phyloP scores from a whole-genome alignment of 2,888 invertebrate genomes.

The Sclerodermus sp. region DNA sequence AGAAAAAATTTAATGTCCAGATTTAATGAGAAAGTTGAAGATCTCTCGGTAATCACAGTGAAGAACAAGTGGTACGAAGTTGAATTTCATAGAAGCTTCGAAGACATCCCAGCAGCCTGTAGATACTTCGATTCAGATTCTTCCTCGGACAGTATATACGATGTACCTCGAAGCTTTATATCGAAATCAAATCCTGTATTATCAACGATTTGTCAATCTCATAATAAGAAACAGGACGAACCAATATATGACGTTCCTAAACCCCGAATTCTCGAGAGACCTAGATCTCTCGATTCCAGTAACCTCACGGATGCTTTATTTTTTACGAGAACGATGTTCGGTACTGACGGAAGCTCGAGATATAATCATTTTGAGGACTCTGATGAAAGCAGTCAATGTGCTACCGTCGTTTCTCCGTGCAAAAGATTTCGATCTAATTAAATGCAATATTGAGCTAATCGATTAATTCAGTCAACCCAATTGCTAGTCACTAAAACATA shows the following conservation, averaged over 20 bases:
- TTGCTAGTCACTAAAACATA: too few relatives aligned
- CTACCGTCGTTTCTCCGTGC: too few relatives aligned
- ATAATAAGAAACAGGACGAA: neutral
- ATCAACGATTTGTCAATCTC: neutral
- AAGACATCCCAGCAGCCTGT: neutral
- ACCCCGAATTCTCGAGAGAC: conserved; percentile 14
- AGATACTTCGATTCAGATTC: neutral
- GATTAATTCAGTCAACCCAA: too few relatives aligned
- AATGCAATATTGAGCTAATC: too few relatives aligned
- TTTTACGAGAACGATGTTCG: conserved; percentile 22
- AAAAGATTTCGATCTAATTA: too few relatives aligned
- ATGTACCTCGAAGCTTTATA: conserved; percentile 24
- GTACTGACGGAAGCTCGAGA: too few relatives aligned
- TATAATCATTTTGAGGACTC: too few relatives aligned
- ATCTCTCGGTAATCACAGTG: conserved; percentile 4
- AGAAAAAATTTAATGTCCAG: too few relatives aligned
- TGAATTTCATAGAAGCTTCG: conserved; percentile 20
- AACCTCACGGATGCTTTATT: conserved; percentile 33
- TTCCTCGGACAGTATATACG: conserved; percentile 21
- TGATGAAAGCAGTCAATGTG: too few relatives aligned
- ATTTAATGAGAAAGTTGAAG: too few relatives aligned
- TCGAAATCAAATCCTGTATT: conserved; percentile 30
- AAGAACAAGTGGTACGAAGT: conserved; percentile 22
- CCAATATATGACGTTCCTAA: conserved; percentile 31
- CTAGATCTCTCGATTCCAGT: conserved; percentile 28